Conservation (phyloP, 2,888 invertebrate species). For the Brenthis ino region DNA sequence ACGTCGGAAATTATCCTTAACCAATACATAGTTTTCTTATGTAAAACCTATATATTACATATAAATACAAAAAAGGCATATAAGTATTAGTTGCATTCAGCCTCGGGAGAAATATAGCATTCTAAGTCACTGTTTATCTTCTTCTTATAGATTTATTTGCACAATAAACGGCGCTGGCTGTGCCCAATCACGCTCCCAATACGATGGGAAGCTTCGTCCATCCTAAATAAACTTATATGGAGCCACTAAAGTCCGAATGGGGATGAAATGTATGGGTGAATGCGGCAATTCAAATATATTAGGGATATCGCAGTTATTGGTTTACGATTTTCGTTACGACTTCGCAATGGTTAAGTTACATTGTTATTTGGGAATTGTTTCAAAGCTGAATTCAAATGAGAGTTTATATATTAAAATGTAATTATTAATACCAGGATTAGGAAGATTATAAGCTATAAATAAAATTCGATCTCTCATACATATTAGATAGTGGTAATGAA, state of each 20-base stretch:
- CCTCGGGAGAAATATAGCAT: constrained; percentile 35
- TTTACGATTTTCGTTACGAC: constrained; percentile 33
- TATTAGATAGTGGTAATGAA: too few species aligned
- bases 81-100: not conserved
- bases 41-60: too few species aligned
- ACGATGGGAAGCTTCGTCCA: constrained; percentile 54
- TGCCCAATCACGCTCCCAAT: constrained; percentile 69
- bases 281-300: constrained; percentile 35
- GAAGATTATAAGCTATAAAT: too few species aligned
- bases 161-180: constrained; percentile 63
- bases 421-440: too few species aligned
- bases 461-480: too few species aligned
- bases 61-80: too few species aligned
- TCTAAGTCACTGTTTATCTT: constrained; percentile 50
- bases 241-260: constrained; percentile 51
- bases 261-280: constrained; percentile 34
- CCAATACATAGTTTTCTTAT: too few species aligned
- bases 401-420: too few species aligned
- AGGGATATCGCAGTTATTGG: constrained; percentile 34
- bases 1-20: too few species aligned
- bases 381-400: not conserved
- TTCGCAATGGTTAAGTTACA: constrained; percentile 22
- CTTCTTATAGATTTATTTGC: constrained; percentile 71
- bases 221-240: constrained; percentile 68
- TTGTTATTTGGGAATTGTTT: constrained; percentile 17